These are phyloP conservation scores for Hippolais icterina DNA, from an alignment of 2,113 vertebrate genomes.

Conservation along the genomic window DNA sequence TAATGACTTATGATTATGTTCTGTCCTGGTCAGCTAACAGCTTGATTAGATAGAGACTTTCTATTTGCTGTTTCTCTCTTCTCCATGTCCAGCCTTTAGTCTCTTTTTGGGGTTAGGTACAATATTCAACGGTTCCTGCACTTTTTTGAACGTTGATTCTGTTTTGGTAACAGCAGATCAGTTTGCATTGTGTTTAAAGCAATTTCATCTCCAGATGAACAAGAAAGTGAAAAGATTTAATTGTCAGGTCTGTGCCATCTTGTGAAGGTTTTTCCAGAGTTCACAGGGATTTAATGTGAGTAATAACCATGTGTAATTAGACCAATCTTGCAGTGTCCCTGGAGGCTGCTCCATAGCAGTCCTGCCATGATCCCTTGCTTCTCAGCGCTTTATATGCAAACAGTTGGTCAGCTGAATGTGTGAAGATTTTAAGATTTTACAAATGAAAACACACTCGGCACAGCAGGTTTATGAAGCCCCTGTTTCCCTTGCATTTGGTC, in stretches of 20 bases:
- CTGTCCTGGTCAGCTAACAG: neutral
- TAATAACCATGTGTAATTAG: neutral
- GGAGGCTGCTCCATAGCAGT: neutral
- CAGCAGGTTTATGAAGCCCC: neutral
- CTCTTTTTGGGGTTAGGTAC: neutral
- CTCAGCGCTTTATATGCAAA: neutral
- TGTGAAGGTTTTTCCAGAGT: neutral
- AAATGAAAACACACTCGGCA: fast-evolving
- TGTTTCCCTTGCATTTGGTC: neutral
- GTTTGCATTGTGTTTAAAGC: neutral
- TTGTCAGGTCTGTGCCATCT: neutral
- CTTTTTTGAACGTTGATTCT: neutral
- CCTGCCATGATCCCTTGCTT: neutral
- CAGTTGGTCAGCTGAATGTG: neutral
- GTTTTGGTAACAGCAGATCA: neutral
- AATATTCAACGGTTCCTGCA: neutral
- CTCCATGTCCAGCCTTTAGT: neutral
- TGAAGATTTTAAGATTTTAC: neutral
- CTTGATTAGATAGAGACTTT: neutral
- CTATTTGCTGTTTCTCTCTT: neutral
- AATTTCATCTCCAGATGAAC: neutral
- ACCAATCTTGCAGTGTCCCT: neutral
- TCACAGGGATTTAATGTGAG: neutral
- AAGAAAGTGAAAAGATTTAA: neutral
- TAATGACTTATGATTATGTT: neutral